A percentile compares a stretch with the other conserved stretches of the same genome.
Conservation (phyloP, 2,888 invertebrate species). For the Sphaeridia pumilis region DNA sequence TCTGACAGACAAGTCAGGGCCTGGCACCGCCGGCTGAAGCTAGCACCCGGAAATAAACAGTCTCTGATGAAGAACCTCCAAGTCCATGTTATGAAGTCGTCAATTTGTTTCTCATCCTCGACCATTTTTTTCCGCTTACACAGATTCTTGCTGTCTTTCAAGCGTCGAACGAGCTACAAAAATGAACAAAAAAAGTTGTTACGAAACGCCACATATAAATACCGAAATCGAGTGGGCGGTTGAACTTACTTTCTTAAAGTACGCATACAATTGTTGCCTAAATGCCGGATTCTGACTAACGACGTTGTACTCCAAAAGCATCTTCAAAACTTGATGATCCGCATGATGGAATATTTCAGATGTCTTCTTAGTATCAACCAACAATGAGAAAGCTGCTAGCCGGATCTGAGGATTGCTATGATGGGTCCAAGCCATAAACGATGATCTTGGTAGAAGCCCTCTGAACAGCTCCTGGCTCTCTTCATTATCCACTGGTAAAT, state of each 20-base stretch:
- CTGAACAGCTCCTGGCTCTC: constrained; percentile 18
- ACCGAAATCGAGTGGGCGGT: neutral
- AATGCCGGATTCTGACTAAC: constrained; percentile 56
- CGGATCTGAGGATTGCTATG: constrained; percentile 47
- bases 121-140: constrained; percentile 16
- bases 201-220: neutral
- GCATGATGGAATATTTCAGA: constrained; percentile 52
- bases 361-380: constrained; percentile 60
- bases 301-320: constrained; percentile 56
- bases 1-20: constrained; percentile 44
- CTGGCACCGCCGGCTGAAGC: constrained; percentile 50
- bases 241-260: constrained; percentile 55
- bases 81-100: constrained; percentile 44
- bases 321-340: constrained; percentile 53
- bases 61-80: constrained; percentile 44
- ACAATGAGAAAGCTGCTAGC: constrained; percentile 53
- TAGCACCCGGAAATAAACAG: constrained; percentile 51
- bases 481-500: neutral
- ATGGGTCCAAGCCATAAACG: constrained; percentile 26
- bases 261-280: constrained; percentile 54
- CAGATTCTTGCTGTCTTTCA: constrained; percentile 42
- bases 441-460: constrained; percentile 25
- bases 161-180: constrained; percentile 42
- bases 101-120: constrained; percentile 39
- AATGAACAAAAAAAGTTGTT: neutral